Conservation (phyloP, 2,888 invertebrate species). For the Salticus scenicus region DNA sequence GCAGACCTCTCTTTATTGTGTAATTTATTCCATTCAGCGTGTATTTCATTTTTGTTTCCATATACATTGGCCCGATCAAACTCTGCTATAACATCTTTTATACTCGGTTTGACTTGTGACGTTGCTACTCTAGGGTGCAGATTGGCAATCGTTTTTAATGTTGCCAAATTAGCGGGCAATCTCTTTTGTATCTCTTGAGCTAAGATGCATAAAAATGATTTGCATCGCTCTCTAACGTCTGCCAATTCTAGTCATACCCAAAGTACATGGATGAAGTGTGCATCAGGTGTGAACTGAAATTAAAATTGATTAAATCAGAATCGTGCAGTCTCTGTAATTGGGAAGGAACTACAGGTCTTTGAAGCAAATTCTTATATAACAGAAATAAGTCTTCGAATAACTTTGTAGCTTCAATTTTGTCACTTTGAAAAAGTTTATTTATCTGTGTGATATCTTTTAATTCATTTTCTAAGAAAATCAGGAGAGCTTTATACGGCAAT, state of each 20-base stretch:
- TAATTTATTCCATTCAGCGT: background rate
- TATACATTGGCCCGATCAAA: background rate
- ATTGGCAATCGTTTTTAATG: background rate
- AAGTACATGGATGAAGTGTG: background rate
- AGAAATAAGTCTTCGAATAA: background rate
- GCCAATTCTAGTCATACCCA: background rate
- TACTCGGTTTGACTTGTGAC: background rate
- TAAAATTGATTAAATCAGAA: background rate
- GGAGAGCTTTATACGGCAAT: background rate
- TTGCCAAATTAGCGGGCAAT: background rate
- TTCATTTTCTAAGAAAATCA: background rate
- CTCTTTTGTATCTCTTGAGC: background rate
- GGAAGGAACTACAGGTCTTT: background rate
- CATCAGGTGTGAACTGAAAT: background rate
- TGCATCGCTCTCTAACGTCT: background rate
- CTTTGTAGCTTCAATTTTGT: background rate
- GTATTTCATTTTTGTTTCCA: background rate
- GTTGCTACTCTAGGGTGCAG: background rate
- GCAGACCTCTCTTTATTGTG: background rate
- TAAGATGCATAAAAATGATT: background rate
- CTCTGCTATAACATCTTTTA: background rate
- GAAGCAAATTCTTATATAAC: background rate
- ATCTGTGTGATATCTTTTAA: background rate
- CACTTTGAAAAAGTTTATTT: background rate
- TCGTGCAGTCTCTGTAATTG: background rate